These are phyloP conservation scores for Tachypleus tridentatus DNA, from an alignment of 1,140 invertebrate genomes.

Conservation along the genomic window DNA sequence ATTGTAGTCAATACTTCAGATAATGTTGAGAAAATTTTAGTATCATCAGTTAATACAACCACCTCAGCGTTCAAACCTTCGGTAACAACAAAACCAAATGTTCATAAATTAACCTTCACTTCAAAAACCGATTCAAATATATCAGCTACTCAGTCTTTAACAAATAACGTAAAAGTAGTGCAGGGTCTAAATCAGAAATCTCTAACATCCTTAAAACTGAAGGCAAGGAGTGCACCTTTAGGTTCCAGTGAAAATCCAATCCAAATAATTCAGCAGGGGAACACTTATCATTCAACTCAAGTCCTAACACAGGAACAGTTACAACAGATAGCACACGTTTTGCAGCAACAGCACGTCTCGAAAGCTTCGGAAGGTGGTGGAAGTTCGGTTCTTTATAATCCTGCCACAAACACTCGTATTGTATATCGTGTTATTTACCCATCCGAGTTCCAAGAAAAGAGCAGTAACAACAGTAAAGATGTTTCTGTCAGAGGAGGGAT, in stretches of 20 bases:
- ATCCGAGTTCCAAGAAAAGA: conserved; percentile 30
- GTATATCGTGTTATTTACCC: conserved; percentile 43
- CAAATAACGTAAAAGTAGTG: conserved; percentile 6
- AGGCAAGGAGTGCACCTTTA: conserved; percentile 29
- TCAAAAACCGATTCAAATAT: conserved; percentile 2
- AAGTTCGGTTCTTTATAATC: conserved; percentile 42
- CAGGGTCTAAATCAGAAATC: neutral
- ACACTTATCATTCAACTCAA: conserved; percentile 44
- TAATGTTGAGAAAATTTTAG: too few species aligned
- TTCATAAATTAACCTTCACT: conserved; percentile 8
- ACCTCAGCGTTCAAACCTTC: conserved; percentile 12
- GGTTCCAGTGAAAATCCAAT: conserved; percentile 50
- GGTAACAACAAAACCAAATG: neutral
- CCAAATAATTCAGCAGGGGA: conserved; percentile 49
- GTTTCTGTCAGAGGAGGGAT: neutral
- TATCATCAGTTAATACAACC: conserved; percentile 2
- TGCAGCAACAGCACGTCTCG: conserved; percentile 41
- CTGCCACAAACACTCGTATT: conserved; percentile 44
- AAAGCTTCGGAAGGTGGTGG: conserved; percentile 32
- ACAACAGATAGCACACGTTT: conserved; percentile 47
- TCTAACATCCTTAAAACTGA: conserved; percentile 3
- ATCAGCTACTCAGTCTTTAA: neutral
- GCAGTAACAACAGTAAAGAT: neutral
- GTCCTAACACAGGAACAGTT: conserved; percentile 44
- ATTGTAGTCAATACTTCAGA: too few species aligned